phyloP scores from a whole-genome alignment of 2,797 vertebrate genomes.

The Pangasius macronema region DNA sequence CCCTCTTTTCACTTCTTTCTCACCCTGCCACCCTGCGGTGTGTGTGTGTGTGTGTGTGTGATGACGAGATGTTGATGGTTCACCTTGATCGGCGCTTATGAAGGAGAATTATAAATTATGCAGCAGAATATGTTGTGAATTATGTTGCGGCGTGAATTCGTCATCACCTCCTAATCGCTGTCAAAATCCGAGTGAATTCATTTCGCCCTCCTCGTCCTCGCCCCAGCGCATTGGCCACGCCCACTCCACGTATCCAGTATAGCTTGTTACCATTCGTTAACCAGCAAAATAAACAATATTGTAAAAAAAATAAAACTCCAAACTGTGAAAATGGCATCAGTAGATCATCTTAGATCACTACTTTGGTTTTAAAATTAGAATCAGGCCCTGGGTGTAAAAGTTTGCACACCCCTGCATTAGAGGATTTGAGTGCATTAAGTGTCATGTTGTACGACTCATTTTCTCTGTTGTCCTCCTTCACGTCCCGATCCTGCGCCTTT shows the following conservation, averaged over 20 bases:
- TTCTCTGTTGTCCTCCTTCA: slow-evolving; percentile 70
- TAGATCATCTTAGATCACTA: background rate
- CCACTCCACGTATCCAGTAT: background rate
- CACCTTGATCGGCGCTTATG: slow-evolving; percentile 43
- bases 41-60: slow-evolving; percentile 6
- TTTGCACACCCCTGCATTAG: slow-evolving; percentile 1
- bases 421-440: slow-evolving; percentile 34
- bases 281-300: background rate
- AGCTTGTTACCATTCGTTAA: background rate
- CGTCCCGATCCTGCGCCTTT: slow-evolving; percentile 71
- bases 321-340: background rate
- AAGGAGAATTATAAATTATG: slow-evolving; percentile 57
- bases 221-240: background rate
- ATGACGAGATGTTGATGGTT: slow-evolving; percentile 34
- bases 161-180: slow-evolving; percentile 42
- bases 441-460: slow-evolving; percentile 51
- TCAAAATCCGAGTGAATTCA: background rate
- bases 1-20: background rate
- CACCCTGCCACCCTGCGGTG: background rate
- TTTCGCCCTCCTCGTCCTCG: background rate
- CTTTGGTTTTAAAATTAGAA: background rate
- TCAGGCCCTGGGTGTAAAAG: background rate
- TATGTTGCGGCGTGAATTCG: slow-evolving; percentile 36
- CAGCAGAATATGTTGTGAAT: slow-evolving; percentile 41
- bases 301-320: background rate